Base-by-base conservation (phyloP, 1,140 invertebrate genomes). In the Leptonema lineaticorne region DNA sequence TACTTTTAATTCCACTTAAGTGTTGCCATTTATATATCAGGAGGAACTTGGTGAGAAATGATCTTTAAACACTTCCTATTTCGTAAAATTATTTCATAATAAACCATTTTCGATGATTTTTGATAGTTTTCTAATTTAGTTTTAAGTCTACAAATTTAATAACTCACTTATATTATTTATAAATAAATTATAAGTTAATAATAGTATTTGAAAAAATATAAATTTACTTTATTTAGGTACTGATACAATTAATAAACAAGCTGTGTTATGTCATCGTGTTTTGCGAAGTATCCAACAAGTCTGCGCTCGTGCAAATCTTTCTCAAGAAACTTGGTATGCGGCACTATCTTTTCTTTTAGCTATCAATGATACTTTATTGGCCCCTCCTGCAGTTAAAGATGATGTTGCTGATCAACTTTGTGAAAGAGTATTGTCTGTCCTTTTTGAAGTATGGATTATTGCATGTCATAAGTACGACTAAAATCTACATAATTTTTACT, bases 341-440 rank as follows among this genome's bases (percentile, higher is more conserved):
- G 79, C 97, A 14, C 82, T 98, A 14, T 82, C 95, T 67, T 95
- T 98, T 81, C 84, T 99, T 58, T 84, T 99, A 70, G 91, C 94
- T 4, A 95, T 97, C 28, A 97, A 96, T 76, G 92, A 97, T 76
- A 92, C 93, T 11, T 82, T 98, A 16, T 82, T 99, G 27, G 89
- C 95, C 14, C 94, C 95, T 30, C 96, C 96, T 14, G 92, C 92
- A 18, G 88, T 95, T 18, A 93, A 93, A 84, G 94, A 96, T 80
- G 93, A 96, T 78, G 93, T 95, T 53, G 95, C 95, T 0, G 95
- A 97, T 77, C 94, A 98, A 75, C 81, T 99, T 20, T 97, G 95
- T 79, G 94, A 98, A 78, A 81, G 96, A 53, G 93, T 98, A 30
- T 82, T 99, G 6, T 93, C 92, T 67, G 95, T 97, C 26, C 84